These are phyloP conservation scores for Aphelenchoides fujianensis DNA, from an alignment of 1,140 invertebrate genomes.

Conservation along the genomic window DNA sequence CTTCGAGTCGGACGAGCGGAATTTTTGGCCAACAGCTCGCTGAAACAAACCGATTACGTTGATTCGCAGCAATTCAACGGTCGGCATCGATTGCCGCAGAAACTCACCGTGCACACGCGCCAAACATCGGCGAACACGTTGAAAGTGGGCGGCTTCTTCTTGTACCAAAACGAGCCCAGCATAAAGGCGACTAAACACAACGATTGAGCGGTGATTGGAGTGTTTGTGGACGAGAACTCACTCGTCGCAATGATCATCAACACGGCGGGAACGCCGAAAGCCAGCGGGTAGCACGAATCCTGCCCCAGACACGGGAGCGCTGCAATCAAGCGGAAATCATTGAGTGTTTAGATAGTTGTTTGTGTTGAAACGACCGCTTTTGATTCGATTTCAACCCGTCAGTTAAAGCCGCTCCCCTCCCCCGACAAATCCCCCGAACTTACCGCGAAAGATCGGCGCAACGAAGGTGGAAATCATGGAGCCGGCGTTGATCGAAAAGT, in stretches of 20 bases:
- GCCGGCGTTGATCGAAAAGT: no score
- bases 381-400: no score
- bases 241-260: slow-evolving; percentile 77
- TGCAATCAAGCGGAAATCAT: no score
- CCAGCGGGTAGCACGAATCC: no score
- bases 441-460: slow-evolving; percentile 16
- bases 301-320: no score
- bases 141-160: slow-evolving; percentile 40
- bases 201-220: no score
- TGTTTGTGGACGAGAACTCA: background rate
- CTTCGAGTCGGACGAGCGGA: slow-evolving; percentile 74
- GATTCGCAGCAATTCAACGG: no score
- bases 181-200: slow-evolving; percentile 64
- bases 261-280: slow-evolving; percentile 83
- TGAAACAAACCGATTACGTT: slow-evolving; percentile 84
- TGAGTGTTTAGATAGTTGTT: slow-evolving; percentile 59
- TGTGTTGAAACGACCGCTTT: background rate
- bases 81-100: no score
- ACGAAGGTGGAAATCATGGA: no score
- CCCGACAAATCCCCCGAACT: background rate
- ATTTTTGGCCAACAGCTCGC: slow-evolving; percentile 85
- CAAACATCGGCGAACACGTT: slow-evolving; percentile 43
- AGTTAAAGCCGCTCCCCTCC: no score
- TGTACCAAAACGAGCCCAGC: slow-evolving; percentile 77
- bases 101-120: slow-evolving; percentile 62